Conservation (phyloP, 2,888 invertebrate species). For the Sericinus montela region DNA sequence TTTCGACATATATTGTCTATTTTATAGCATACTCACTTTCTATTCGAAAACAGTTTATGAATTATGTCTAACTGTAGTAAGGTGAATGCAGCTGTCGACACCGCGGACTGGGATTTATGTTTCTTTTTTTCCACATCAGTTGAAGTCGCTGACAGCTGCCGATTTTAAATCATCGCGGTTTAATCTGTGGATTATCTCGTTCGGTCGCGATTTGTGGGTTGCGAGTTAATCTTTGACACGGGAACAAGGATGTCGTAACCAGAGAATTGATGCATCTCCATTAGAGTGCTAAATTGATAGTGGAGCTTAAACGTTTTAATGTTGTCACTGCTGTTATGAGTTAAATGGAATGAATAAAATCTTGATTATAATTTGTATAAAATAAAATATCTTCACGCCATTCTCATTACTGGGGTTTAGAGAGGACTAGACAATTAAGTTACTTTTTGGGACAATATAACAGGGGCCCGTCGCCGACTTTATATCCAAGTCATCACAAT, state of each 20-base stretch:
- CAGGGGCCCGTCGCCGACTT: no score
- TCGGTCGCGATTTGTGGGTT: conserved; percentile 29
- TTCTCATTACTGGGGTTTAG: no score
- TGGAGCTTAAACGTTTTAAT: background rate
- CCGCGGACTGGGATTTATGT: conserved; percentile 12
- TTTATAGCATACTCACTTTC: background rate
- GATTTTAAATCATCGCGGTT: conserved; percentile 49
- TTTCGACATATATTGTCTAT: no score
- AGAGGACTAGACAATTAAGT: no score
- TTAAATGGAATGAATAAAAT: no score
- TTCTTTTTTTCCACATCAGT: conserved; percentile 25
- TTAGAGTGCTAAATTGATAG: background rate
- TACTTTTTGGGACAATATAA: no score
- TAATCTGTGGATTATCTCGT: conserved; percentile 46
- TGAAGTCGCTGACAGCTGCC: conserved; percentile 61
- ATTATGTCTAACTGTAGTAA: background rate
- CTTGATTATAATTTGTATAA: no score
- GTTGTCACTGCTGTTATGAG: no score
- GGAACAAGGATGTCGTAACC: background rate
- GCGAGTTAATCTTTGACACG: background rate
- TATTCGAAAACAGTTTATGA: background rate
- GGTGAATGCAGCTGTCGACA: conserved; percentile 8
- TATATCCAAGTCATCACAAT: no score
- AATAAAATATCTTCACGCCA: no score
- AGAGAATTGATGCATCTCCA: background rate